Base-by-base conservation (phyloP, 1,140 invertebrate genomes). In the Lepidurus packardi region DNA sequence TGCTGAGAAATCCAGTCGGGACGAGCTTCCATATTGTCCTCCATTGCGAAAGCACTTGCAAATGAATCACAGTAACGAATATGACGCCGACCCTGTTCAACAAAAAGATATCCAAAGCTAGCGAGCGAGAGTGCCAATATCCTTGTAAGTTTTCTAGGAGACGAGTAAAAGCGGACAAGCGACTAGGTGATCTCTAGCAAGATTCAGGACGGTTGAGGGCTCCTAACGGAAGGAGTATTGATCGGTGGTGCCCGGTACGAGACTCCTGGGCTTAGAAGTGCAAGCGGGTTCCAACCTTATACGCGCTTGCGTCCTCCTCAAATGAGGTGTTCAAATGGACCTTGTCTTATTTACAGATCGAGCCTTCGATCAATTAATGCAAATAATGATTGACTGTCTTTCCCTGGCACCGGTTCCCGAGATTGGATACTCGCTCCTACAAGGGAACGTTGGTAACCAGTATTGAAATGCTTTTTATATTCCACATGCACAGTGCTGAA, bases 41-140 rank as follows among this genome's bases (percentile, higher is more conserved):
- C 74, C 78, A 75, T 79, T 77, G 79, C 80, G 79, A 78, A 78
- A 75, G 80, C 78, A 80, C 45, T 47, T n/a, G 44, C 47, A 53
- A 44, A 65, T 77, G 43, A 77, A 65, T 21, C 53, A 65, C 53
- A 34, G 53, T n/a, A 65, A 65, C 53, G 16, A n/a, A 65, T 65
- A 65, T 21, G 53, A 65, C 16, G 53, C 16, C 53, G 13, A 21
- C 13, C 9, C 53, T 65, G 53, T 7, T 65, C 21, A 7, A 65
- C 1, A 65, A 21, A 65, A 65, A 65, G 21, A 65, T 65, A n/a
- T 7, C 6, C 53, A 13, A 21, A 65, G 53, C 21, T 65, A 65
- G 21, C 21, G 53, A 65, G 53, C 53, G 53, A 65, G 21, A 65
- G 21, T n/a, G n/a, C 53, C 21, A 21, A 65, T 65, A 21, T 21